Evolutionary conservation across 2,888 invertebrate genomes (phyloP), one percentile per base, ranked within the genome.

Genomic region (Cryptosula pallasiana): DNA sequence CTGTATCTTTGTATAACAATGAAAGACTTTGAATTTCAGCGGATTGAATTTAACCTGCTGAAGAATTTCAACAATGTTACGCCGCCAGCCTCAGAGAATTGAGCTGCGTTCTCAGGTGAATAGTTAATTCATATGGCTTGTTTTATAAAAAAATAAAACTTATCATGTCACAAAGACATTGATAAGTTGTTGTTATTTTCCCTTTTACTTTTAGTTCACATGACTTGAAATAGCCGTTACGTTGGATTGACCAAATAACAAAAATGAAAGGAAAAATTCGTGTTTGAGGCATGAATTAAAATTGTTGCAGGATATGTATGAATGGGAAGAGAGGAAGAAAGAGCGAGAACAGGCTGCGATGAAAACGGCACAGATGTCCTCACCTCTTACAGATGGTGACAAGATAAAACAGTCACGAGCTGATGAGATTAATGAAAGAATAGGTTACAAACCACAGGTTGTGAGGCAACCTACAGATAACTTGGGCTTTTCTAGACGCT

Each of bases 321-420:
- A 63, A 32, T 63, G 63, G 63, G 63, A 63, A 63, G 63, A 63
- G 27, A 27, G 63, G 13, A 63, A 63, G 27, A 63, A 32, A 63
- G 63, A 63, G n/a, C 2, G 63, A 27, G 63, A 63, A 13, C 2
- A 16, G 9, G n/a, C 20, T 29, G 57, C 45, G 9, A 13, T 45
- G 20, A 20, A 45, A 20, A 13, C 45, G 9, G 45, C 45, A 20
- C 20, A 20, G 5, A 45, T 45, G 45, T 45, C 63, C 32, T 29
- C 63, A 1, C 5, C 13, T 2, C n/a, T n/a, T n/a, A 5, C 27
- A 32, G 9, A 20, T 63, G 27, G 29, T 29, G 63, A 63, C 9
- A 63, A 63, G 32, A 5, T 32, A 3, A 63, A 63, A n/a, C 25
- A 9, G 9, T 27, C 32, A 2, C 25, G 63, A 34, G 27, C 32